Conservation (phyloP, 2,797 vertebrate species). For the Knipowitschia caucasica region DNA sequence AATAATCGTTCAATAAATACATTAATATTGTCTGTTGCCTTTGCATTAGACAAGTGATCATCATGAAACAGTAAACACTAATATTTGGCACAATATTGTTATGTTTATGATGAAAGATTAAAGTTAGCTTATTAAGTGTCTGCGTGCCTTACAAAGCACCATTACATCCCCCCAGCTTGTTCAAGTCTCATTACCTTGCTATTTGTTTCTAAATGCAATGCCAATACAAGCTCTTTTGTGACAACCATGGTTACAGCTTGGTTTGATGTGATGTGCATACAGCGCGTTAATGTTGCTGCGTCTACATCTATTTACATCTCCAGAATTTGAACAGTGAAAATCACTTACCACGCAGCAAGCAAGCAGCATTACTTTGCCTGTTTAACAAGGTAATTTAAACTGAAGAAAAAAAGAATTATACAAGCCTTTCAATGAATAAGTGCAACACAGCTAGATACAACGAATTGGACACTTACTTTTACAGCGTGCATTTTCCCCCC, state of each 20-base stretch:
- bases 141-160: neutral
- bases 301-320: slow-evolving; percentile 1
- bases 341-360: slow-evolving; percentile 8
- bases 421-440: too few species aligned
- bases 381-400: slow-evolving; percentile 8
- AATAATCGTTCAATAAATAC: too few species aligned
- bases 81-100: neutral
- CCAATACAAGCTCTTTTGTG: too few species aligned
- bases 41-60: neutral
- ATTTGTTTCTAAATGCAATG: neutral
- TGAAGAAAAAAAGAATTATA: slow-evolving; percentile 2
- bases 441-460: too few species aligned
- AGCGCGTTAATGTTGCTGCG: neutral
- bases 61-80: neutral
- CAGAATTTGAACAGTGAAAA: slow-evolving; percentile 9
- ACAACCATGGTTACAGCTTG: slow-evolving; percentile 8
- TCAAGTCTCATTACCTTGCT: neutral
- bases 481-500: slow-evolving; percentile 2
- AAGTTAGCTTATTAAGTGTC: neutral
- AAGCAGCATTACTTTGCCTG: neutral
- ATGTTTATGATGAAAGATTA: neutral
- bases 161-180: slow-evolving; percentile 3
- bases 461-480: slow-evolving; percentile 17
- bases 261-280: neutral
- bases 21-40: neutral